These are phyloP conservation scores for Morinoia aosen DNA, from an alignment of 2,888 invertebrate genomes.

Conservation along the genomic window DNA sequence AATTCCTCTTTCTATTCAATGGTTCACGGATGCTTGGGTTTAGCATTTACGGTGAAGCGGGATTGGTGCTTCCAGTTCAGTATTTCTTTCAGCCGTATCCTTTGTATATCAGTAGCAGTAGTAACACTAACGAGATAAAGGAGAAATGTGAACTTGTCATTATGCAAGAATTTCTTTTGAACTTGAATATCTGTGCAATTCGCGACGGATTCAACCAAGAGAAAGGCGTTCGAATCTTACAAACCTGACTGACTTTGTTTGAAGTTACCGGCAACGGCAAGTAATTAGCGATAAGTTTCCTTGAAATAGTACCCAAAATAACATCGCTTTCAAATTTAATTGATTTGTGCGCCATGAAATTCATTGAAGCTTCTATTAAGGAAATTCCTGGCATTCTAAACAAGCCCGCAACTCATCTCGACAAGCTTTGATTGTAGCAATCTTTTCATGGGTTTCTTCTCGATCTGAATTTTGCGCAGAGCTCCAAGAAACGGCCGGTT, in stretches of 20 bases:
- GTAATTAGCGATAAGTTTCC: slow-evolving; percentile 3
- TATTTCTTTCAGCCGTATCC: neutral
- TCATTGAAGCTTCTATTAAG: slow-evolving; percentile 41
- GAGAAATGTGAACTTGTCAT: neutral
- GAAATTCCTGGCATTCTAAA: slow-evolving; percentile 1
- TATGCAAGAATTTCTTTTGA: neutral
- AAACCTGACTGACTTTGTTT: neutral
- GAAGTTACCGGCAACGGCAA: neutral
- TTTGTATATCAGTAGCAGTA: neutral
- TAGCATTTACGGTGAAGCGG: neutral
- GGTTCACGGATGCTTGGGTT: neutral
- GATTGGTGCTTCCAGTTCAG: neutral
- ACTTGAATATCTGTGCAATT: neutral
- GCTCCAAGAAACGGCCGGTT: neutral
- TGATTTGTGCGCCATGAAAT: slow-evolving; percentile 27
- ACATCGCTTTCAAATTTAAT: slow-evolving; percentile 40
- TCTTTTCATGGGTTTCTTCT: slow-evolving; percentile 1
- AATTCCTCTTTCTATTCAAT: too few relatives aligned
- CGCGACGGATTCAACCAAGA: neutral
- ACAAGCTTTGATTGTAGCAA: neutral
- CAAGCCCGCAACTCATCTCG: neutral
- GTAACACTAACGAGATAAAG: neutral
- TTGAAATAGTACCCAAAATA: slow-evolving; percentile 41
- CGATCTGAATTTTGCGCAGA: neutral
- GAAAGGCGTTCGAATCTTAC: neutral